These are phyloP conservation scores for Antennarius maculatus DNA, from an alignment of 2,797 vertebrate species.

Conservation along the genomic window DNA sequence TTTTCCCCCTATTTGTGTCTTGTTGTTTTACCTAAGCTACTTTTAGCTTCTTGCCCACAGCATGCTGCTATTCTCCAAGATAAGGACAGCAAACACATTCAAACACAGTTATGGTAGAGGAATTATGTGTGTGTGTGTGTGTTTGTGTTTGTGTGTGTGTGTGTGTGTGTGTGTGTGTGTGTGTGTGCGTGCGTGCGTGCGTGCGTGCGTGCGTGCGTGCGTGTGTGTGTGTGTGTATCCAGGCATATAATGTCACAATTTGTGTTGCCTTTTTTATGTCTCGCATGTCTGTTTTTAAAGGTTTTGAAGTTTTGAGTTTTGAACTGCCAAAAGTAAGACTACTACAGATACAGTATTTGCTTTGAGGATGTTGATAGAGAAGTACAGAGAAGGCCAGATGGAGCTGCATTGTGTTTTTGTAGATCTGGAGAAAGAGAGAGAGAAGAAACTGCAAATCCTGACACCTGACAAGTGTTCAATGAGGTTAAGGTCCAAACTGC, in stretches of 20 bases:
- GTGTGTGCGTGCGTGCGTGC: conserved; percentile 7
- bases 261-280: conserved; percentile 7
- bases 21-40: conserved; percentile 68
- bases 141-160: conserved; percentile 5
- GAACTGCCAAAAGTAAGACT: no score
- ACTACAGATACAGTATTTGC: no score
- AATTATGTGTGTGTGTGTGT: conserved; percentile 2
- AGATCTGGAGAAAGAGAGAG: no score
- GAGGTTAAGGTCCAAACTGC: no score
- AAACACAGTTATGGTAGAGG: conserved; percentile 1
- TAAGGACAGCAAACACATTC: conserved; percentile 41
- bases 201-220: neutral
- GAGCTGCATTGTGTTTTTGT: no score
- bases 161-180: conserved; percentile 3
- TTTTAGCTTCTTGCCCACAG: conserved; percentile 62
- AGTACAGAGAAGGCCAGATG: no score
- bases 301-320: no score
- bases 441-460: no score
- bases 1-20: conserved; percentile 53
- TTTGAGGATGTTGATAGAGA: no score
- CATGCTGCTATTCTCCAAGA: conserved; percentile 51
- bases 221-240: neutral
- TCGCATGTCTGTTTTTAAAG: neutral
- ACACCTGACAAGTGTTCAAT: no score
- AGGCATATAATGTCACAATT: neutral